Conservation (phyloP, 1,140 invertebrate species). For the Hormaphis cornu region DNA sequence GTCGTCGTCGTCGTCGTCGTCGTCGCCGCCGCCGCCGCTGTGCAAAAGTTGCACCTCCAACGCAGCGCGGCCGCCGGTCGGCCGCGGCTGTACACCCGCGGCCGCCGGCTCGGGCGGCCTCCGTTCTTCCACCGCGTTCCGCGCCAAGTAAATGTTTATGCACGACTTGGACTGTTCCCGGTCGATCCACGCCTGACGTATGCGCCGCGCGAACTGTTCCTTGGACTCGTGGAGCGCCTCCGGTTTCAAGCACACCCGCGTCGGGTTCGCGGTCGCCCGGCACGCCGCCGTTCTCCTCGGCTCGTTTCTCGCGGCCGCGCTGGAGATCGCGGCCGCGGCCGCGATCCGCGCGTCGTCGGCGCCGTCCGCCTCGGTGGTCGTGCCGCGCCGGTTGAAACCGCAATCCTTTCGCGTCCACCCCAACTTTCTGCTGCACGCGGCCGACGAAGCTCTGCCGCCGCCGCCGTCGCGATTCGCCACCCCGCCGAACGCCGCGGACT, state of each 20-base stretch:
- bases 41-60: not conserved
- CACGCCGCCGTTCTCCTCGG: too few species aligned
- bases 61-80: not conserved
- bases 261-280: constrained; percentile 34
- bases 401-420: constrained; percentile 12
- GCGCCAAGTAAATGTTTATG: constrained; percentile 49
- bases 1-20: not conserved
- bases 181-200: constrained; percentile 47
- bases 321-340: not conserved
- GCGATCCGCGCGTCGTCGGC: not conserved
- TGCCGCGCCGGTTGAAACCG: constrained; percentile 4
- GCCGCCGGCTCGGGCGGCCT: too few species aligned
- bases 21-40: not conserved
- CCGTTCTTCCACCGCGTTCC: constrained; percentile 36
- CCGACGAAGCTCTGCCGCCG: too few species aligned
- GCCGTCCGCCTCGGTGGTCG: not conserved
- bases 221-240: constrained; percentile 47
- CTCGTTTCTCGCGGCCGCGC: not conserved
- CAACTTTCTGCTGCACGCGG: too few species aligned
- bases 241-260: constrained; percentile 30
- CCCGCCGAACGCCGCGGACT: too few species aligned
- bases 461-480: too few species aligned
- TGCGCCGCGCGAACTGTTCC: constrained; percentile 46
- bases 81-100: too few species aligned
- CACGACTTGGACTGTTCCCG: constrained; percentile 46